A percentile compares a stretch with the other conserved stretches of the same genome.
Evolutionary conservation across 2,888 invertebrate species (phyloP).

Genomic region (Podabrus alpinus): DNA sequence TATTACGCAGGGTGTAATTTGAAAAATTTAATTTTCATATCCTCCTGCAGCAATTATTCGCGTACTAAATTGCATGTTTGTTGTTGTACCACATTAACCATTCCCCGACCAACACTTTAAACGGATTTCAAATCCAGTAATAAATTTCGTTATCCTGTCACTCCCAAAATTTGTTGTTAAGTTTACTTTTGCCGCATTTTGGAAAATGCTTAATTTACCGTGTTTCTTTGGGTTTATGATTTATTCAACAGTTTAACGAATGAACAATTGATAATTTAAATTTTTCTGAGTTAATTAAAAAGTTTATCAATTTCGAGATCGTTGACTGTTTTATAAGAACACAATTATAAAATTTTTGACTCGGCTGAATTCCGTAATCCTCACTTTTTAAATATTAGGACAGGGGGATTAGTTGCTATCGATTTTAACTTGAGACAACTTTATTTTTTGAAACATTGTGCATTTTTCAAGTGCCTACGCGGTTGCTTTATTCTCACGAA

Average conservation of each 20-base stretch:
- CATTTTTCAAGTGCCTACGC: not conserved
- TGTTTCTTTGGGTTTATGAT: not conserved
- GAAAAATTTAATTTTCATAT: not conserved
- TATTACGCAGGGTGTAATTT: not conserved
- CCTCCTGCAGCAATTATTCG: constrained; percentile 9
- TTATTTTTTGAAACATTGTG: not conserved
- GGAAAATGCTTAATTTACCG: not conserved
- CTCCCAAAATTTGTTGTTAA: not conserved
- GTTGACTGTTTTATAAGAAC: not conserved
- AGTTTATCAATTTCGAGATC: not conserved
- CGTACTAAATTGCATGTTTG: constrained; percentile 12
- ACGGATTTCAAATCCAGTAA: constrained; percentile 18
- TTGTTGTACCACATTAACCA: constrained; percentile 21
- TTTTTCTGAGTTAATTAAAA: not conserved
- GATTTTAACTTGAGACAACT: not conserved
- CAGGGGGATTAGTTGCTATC: not conserved
- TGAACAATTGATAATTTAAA: not conserved
- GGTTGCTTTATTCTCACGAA: not conserved
- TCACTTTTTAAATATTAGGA: not conserved
- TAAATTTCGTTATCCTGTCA: constrained; percentile 15
- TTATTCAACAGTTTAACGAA: not conserved
- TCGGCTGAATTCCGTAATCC: not conserved
- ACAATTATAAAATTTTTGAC: not conserved
- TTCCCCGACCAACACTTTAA: constrained; percentile 19
- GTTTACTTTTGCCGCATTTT: not conserved